Conservation (phyloP, 2,113 vertebrate genomes). For the Glaucomys volans region DNA sequence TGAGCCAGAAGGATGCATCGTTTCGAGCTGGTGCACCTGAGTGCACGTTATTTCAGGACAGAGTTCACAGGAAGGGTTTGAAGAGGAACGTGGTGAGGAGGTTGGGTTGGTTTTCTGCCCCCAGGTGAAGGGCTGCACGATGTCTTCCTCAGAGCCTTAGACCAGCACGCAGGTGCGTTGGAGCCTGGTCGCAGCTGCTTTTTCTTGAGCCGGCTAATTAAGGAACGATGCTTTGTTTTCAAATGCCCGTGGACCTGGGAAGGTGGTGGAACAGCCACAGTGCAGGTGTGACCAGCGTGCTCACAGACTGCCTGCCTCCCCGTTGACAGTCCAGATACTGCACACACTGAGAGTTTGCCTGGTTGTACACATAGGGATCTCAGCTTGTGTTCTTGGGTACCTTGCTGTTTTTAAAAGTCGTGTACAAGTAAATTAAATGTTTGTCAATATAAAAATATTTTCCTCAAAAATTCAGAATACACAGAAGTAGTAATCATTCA, state of each 20-base stretch:
- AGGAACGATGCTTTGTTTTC: constrained; percentile 9
- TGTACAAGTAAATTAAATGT: constrained; percentile 25
- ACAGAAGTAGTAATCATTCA: constrained; percentile 5
- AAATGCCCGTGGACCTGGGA: constrained; percentile 20
- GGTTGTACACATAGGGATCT: not conserved
- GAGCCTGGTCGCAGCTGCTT: not conserved
- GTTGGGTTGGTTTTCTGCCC: not conserved
- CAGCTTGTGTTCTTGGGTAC: constrained; percentile 1
- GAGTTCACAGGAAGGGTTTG: not conserved
- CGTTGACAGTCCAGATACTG: not conserved
- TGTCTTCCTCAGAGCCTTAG: not conserved
- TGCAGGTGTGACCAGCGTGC: not conserved
- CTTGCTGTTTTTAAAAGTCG: constrained; percentile 21
- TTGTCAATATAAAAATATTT: constrained; percentile 36
- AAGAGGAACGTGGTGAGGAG: not conserved
- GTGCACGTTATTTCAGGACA: constrained; percentile 16
- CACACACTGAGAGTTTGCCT: not conserved
- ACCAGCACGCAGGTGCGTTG: not conserved
- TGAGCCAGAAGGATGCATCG: not conserved
- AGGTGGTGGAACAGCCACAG: not conserved
- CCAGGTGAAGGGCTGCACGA: not conserved
- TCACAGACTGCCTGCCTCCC: not conserved
- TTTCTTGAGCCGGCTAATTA: constrained; percentile 19
- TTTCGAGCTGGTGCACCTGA: not conserved
- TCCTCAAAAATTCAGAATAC: not conserved